Evolutionary conservation across 2,888 invertebrate genomes (phyloP).

Genomic region (Diachrysia chrysitis): DNA sequence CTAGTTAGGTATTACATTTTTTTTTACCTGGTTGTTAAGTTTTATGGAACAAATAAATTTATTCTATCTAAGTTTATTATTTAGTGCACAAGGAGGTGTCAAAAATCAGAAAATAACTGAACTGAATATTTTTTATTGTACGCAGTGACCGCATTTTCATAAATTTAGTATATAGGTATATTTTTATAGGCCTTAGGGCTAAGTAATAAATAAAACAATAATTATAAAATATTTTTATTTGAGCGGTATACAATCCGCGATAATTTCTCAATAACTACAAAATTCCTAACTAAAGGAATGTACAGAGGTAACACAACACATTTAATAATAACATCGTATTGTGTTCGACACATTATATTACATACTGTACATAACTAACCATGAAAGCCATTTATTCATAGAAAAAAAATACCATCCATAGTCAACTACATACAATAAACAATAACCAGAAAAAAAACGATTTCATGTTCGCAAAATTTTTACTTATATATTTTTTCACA

Average conservation of each 20-base stretch:
- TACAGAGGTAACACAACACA: conserved; percentile 46
- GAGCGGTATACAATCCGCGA: conserved; percentile 46
- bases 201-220: conserved; percentile 34
- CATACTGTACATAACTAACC: conserved; percentile 17
- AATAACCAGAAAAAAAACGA: background rate
- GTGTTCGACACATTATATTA: conserved; percentile 35
- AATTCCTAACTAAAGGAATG: conserved; percentile 57
- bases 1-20: too few relatives aligned
- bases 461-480: too few relatives aligned
- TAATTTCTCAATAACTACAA: conserved; percentile 44
- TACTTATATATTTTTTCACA: too few relatives aligned
- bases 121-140: too few relatives aligned
- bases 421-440: background rate
- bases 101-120: too few relatives aligned
- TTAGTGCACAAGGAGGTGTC: too few relatives aligned
- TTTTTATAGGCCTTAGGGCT: background rate
- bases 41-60: too few relatives aligned
- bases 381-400: conserved; percentile 3
- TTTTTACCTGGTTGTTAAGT: too few relatives aligned
- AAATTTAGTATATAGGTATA: background rate
- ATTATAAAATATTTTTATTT: conserved; percentile 47
- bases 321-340: conserved; percentile 21
- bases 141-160: background rate
- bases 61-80: too few relatives aligned
- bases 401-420: background rate